phyloP scores from a whole-genome alignment of 1,140 invertebrate genomes.

The Brachionus manjavacas region DNA sequence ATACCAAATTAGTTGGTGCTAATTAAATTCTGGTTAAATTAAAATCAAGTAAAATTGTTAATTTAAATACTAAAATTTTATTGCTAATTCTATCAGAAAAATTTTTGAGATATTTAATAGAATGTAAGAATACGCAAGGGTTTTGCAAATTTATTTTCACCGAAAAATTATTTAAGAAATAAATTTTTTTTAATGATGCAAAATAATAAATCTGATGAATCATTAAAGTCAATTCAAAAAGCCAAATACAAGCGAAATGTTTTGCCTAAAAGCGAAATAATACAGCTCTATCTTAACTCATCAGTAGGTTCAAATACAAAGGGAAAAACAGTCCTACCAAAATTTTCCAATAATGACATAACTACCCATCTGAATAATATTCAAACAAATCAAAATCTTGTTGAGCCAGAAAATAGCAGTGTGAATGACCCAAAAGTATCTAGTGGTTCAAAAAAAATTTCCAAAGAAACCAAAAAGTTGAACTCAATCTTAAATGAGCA shows the following conservation, averaged over 20 bases:
- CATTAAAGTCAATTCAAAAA: slow-evolving; percentile 1
- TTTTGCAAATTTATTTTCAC: too few species aligned
- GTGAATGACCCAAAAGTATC: neutral
- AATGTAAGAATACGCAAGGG: too few species aligned
- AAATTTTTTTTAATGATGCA: neutral
- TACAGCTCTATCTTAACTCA: neutral
- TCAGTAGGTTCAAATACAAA: neutral
- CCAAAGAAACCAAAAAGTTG: neutral
- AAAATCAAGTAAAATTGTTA: too few species aligned
- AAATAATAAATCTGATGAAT: neutral
- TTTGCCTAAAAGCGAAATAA: neutral
- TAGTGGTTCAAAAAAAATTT: neutral
- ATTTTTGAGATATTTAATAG: too few species aligned
- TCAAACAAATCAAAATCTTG: neutral
- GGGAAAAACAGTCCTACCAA: neutral
- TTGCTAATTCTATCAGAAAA: too few species aligned
- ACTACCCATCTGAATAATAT: neutral
- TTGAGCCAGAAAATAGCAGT: neutral
- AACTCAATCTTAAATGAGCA: neutral
- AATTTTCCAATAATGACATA: slow-evolving; percentile 12
- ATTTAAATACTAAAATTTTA: too few species aligned
- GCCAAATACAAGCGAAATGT: slow-evolving; percentile 7
- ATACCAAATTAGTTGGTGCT: too few species aligned
- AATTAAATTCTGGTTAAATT: too few species aligned
- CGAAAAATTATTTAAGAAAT: neutral